Evolutionary conservation across 2,888 invertebrate species (phyloP), one percentile per base, ranked within the genome.

Genomic region (Theodoxus fluviatilis): DNA sequence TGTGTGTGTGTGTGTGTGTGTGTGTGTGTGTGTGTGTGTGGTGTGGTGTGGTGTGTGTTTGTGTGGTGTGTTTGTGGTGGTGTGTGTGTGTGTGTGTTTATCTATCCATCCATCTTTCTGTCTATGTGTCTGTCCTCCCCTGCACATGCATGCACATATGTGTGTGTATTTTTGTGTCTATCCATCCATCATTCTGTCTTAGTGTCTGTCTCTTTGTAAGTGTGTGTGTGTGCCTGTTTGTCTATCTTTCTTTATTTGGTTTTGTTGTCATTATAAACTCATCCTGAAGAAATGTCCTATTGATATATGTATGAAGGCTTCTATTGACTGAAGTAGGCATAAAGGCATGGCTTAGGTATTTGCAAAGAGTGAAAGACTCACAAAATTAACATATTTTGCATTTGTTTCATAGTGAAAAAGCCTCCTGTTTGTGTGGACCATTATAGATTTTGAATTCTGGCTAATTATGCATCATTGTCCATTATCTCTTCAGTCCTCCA

Each of bases 31-130:
- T 40, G 28, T 4, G 18, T 37, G 25, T 3, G 35, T 63, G 22
- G 1, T 28, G 7, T 15, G 2, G 35, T 18, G 22, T 63, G 35
- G 43, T 43, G 43, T 9, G 63, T 63, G 15, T 63, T 25, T 37
- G 63, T 35, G 63, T 63, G 63, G 35, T 63, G 35, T 37, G 63
- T 63, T 15, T 63, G 63, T 35, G n/a, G n/a, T n/a, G n/a, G n/a
- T 35, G 37, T 63, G 35, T 35, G 63, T 63, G 63, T 63, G n/a
- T n/a, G n/a, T 59, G 61, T 59, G 61, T 59, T 9, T 63, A 15
- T 38, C 22, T 63, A 38, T 63, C 12, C 38, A 38, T 37, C 37
- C 38, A 22, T 63, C 37, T 63, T 35, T 38, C 22, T 63, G 25
- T 35, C 37, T 63, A 28, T 35, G 35, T 35, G 38, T 38, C 7